These are phyloP conservation scores for Mimas tiliae DNA, from an alignment of 2,888 invertebrate genomes.

Conservation along the genomic window DNA sequence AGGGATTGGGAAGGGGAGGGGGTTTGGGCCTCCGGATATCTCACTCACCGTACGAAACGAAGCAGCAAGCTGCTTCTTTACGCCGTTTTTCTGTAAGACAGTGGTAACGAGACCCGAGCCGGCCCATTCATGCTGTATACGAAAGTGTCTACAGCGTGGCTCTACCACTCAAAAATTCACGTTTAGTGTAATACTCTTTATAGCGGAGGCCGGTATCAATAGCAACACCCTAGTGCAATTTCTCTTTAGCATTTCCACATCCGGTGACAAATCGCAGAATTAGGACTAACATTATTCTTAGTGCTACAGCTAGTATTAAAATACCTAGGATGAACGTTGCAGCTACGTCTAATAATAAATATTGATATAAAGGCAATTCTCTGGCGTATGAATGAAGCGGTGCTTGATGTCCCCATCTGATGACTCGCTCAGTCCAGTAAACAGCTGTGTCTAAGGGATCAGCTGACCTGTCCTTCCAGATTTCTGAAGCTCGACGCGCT, in stretches of 20 bases:
- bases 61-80: no score
- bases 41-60: no score
- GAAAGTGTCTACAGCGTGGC: no score
- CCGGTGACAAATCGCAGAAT: constrained; percentile 53
- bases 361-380: constrained; percentile 62
- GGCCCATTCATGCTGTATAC: no score
- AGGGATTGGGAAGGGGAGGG: no score
- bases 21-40: no score
- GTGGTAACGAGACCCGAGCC: no score
- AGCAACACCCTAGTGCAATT: constrained; percentile 56
- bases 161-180: no score
- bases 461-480: constrained; percentile 80
- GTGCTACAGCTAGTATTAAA: constrained; percentile 46
- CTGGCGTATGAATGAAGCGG: constrained; percentile 61
- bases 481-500: constrained; percentile 73
- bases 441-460: constrained; percentile 83
- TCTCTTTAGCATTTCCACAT: constrained; percentile 59
- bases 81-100: no score
- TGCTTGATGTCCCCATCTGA: constrained; percentile 70
- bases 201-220: constrained; percentile 1
- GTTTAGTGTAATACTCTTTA: neutral
- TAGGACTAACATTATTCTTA: constrained; percentile 53
- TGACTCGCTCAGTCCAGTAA: constrained; percentile 84
- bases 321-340: constrained; percentile 52
- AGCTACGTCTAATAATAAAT: constrained; percentile 65